Conservation (phyloP, 2,888 invertebrate species). For the Cyclophora punctaria region DNA sequence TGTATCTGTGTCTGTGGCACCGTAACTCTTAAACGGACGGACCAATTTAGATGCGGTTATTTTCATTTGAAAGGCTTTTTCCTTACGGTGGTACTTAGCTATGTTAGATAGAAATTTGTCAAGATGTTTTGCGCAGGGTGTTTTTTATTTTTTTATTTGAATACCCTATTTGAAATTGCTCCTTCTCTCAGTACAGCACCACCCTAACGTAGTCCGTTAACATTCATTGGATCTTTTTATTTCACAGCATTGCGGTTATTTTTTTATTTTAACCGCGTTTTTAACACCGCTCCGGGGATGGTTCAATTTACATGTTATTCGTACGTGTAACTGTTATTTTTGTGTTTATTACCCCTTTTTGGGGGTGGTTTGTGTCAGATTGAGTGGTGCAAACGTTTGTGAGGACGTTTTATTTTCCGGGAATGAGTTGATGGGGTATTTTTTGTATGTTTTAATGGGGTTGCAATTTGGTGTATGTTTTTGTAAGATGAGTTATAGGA, state of each 20-base stretch:
- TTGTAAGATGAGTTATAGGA: not conserved
- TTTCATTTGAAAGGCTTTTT: no score
- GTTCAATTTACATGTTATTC: slow-evolving; percentile 18
- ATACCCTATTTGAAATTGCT: not conserved
- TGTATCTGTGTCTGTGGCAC: no score
- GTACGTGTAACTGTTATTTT: slow-evolving; percentile 15
- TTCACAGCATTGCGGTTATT: slow-evolving; percentile 30
- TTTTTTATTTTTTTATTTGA: no score
- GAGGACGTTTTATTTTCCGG: slow-evolving; percentile 5
- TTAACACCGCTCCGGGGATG: slow-evolving; percentile 19
- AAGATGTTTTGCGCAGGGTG: no score
- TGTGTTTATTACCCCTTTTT: slow-evolving; percentile 10
- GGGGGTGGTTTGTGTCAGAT: slow-evolving; percentile 7
- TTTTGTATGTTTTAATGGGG: slow-evolving; percentile 1
- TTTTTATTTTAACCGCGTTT: slow-evolving; percentile 20
- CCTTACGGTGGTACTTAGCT: no score
- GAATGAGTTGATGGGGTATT: not conserved
- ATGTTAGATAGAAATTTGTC: no score
- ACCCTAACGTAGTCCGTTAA: slow-evolving; percentile 23
- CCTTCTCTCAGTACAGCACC: slow-evolving; percentile 5
- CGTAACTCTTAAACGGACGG: no score
- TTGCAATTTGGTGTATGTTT: not conserved
- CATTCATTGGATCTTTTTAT: slow-evolving; percentile 34
- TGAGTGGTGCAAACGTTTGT: slow-evolving; percentile 5
- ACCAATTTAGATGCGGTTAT: no score